phyloP scores from a whole-genome alignment of 1,140 invertebrate genomes.

The Conus betulinus region DNA sequence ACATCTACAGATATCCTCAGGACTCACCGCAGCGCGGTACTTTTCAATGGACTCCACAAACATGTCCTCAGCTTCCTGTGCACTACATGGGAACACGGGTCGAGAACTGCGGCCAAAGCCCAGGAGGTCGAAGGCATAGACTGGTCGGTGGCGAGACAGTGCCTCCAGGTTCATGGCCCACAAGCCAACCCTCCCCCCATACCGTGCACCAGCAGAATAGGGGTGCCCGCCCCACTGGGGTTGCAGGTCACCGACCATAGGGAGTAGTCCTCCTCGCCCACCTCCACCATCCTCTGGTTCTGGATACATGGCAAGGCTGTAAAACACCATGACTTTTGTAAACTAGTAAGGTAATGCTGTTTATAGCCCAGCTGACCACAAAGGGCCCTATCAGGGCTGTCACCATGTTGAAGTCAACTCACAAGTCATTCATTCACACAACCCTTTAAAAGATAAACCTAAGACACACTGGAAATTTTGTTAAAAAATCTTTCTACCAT shows the following conservation, averaged over 20 bases:
- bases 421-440: no score
- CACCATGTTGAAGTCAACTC: no score
- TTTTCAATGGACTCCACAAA: constrained; percentile 92
- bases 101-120: constrained; percentile 96
- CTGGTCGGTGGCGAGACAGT: constrained; percentile 85
- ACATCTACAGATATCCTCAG: no score
- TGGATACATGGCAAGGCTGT: constrained; percentile 84
- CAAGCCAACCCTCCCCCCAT: constrained; percentile 91
- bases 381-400: no score
- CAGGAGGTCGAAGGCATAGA: constrained; percentile 95
- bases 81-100: constrained; percentile 87
- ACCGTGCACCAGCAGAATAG: constrained; percentile 94
- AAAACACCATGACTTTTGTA: constrained; percentile 15
- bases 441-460: no score
- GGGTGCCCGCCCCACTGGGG: constrained; percentile 80
- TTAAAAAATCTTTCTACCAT: no score
- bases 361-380: no score
- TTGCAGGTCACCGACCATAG: constrained; percentile 90
- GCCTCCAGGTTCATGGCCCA: constrained; percentile 89
- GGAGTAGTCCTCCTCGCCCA: constrained; percentile 86
- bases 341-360: background rate
- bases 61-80: constrained; percentile 89
- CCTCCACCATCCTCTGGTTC: constrained; percentile 88
- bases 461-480: no score
- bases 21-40: background rate